These are phyloP conservation scores for Speoplatyrhinus poulsoni DNA, from an alignment of 2,113 vertebrate species.

Conservation along the genomic window DNA sequence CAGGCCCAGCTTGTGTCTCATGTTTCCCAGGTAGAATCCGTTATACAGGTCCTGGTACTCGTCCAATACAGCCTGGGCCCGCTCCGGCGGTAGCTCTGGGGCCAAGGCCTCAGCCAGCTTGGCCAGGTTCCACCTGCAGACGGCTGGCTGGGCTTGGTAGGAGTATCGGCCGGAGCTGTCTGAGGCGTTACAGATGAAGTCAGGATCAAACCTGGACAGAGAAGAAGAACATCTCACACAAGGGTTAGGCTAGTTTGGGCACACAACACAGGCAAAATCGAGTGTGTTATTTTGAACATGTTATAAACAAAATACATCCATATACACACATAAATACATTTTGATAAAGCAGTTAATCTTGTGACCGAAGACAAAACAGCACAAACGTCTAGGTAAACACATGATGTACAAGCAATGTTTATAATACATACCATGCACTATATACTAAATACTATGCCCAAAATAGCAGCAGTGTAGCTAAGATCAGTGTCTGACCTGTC, in stretches of 20 bases:
- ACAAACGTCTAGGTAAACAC: too few species aligned
- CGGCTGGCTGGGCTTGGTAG: constrained; percentile 88
- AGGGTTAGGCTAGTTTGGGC: too few species aligned
- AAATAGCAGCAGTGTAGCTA: background rate
- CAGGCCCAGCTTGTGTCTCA: constrained; percentile 93
- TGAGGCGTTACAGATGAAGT: constrained; percentile 92
- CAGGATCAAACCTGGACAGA: constrained; percentile 88
- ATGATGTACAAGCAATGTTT: too few species aligned
- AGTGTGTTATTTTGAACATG: too few species aligned
- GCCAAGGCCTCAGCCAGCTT: constrained; percentile 89
- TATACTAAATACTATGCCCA: too few species aligned
- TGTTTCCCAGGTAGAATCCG: constrained; percentile 84
- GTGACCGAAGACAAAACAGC: too few species aligned
- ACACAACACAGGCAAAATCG: too few species aligned
- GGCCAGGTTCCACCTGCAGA: constrained; percentile 94
- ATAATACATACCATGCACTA: too few species aligned
- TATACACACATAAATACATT: too few species aligned
- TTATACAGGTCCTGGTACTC: constrained; percentile 87
- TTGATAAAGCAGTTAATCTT: too few species aligned
- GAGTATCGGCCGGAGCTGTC: constrained; percentile 90
- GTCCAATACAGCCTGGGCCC: constrained; percentile 77
- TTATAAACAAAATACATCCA: too few species aligned
- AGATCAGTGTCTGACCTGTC: constrained; percentile 81
- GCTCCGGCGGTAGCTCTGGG: constrained; percentile 84
- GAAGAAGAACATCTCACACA: background rate